Conservation (phyloP, 2,888 invertebrate species). For the Podabrus alpinus region DNA sequence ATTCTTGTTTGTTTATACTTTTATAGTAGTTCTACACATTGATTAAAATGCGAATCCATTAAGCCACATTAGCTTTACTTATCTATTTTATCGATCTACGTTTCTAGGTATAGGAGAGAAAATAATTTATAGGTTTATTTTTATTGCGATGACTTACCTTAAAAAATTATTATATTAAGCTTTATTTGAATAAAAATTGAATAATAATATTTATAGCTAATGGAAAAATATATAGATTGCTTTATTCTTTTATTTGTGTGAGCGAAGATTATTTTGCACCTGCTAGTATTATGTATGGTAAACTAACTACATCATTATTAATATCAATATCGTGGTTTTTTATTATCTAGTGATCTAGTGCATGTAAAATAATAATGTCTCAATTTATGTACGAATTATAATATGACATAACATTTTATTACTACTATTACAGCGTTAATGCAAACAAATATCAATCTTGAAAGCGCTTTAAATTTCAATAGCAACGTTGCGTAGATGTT, state of each 20-base stretch:
- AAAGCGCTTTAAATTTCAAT: background rate
- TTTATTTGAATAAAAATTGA: background rate
- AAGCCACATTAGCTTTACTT: background rate
- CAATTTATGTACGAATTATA: background rate
- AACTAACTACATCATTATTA: background rate
- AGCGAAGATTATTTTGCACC: constrained; percentile 3
- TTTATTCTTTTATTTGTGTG: background rate
- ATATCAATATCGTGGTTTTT: background rate
- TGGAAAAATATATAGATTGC: background rate
- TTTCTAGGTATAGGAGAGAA: background rate
- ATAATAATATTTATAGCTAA: background rate
- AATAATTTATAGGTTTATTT: background rate
- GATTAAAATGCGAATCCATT: background rate
- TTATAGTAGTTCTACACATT: background rate
- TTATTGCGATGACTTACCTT: background rate
- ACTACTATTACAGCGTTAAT: background rate
- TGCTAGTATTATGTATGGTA: constrained; percentile 4
- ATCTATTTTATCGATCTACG: background rate
- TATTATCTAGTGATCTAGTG: background rate
- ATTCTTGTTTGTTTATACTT: constrained; percentile 3
- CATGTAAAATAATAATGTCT: background rate
- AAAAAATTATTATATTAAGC: background rate
- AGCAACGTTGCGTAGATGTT: background rate
- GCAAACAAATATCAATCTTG: background rate
- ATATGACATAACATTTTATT: background rate